Conservation (phyloP, 2,888 invertebrate species). For the Camponotus fellah region DNA sequence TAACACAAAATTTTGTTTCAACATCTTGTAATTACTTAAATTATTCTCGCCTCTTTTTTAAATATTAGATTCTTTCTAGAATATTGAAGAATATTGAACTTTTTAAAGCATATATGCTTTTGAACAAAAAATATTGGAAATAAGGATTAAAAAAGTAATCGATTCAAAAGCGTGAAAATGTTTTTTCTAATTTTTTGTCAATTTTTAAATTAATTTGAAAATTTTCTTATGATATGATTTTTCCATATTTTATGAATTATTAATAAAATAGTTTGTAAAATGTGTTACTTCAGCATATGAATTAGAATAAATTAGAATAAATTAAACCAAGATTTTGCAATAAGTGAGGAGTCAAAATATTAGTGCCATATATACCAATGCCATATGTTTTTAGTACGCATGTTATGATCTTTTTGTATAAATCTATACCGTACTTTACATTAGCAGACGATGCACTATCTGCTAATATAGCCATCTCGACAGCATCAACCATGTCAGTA, state of each 20-base stretch:
- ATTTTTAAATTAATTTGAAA: background rate
- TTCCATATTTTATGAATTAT: background rate
- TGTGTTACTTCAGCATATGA: background rate
- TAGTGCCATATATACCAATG: background rate
- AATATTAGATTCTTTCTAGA: background rate
- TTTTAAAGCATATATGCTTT: background rate
- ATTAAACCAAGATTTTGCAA: background rate
- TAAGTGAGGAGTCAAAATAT: background rate
- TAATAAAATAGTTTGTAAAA: background rate
- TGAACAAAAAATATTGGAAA: background rate
- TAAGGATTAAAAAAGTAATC: background rate
- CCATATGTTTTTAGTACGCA: background rate
- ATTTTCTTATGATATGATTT: background rate
- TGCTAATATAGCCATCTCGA: background rate
- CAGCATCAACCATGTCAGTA: background rate
- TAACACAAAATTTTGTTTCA: background rate
- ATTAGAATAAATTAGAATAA: background rate
- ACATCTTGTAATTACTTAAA: background rate
- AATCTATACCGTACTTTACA: constrained; percentile 4
- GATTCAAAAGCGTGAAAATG: background rate
- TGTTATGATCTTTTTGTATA: background rate
- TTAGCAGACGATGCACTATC: background rate
- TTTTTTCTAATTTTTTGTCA: background rate
- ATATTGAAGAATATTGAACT: background rate
- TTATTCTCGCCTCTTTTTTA: background rate